Base-by-base conservation (phyloP, 2,113 vertebrate species). In the Dromaius novaehollandiae region DNA sequence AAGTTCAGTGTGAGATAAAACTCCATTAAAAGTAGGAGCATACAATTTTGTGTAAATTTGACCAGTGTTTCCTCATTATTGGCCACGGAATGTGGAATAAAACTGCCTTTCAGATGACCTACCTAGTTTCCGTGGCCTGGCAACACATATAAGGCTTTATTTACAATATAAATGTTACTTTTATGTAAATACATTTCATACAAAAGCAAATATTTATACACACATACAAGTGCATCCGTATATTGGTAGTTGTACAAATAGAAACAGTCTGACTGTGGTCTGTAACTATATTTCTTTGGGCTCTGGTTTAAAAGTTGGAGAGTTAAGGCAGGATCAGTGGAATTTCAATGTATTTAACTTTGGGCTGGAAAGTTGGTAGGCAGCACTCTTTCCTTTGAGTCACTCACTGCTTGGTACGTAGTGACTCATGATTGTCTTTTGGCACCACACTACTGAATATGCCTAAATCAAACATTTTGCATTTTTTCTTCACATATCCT, bases 401-500 rank as follows among this genome's bases (percentile, higher is more conserved):
- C 66, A 82, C 50, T 90, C 65, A 38, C 75, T 91, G 88, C 92
- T 61, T 79, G 77, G 65, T 68, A 86, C 80, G 53, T 17, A 78
- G 38, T 53, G 78, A 87, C 81, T 93, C 86, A 91, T 70, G 46
- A 3, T 24, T 34, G 9, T 68, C 42, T 76, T 92, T 90, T 82
- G 77, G 60, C 68, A 88, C 24, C 0, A 0, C 51, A 38, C 64
- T 83, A 76, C 55, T 86, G 22, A 88, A 75, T 81, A 56, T 86
- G 71, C 79, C 55, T 26, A 81, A 86, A 89, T 74, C 60, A 93
- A 90, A 78, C 44, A 38, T 63, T 74, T 68, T 58, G 24, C 36
- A 55, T 25, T 76, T 94, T 86, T 95, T 77, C 42, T 80, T 94
- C 82, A 61, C 36, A 51, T 58, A 51, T 95, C 92, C 61, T 68